Evolutionary conservation across 2,888 invertebrate genomes (phyloP).

Genomic region (Pollenia labialis): DNA sequence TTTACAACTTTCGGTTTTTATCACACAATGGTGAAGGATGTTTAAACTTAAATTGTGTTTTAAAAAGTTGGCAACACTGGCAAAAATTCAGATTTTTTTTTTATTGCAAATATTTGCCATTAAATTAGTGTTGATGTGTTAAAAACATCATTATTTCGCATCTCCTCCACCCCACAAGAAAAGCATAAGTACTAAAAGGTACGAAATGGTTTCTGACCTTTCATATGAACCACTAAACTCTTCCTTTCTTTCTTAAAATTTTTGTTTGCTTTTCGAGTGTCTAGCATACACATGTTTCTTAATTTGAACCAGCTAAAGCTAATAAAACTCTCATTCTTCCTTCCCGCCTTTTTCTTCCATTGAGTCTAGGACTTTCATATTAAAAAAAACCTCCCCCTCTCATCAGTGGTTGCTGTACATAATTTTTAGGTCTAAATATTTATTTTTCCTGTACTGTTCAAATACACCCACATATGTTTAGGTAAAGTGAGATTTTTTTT

Average conservation of each 20-base stretch:
- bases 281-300: constrained; percentile 70
- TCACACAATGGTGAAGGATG: too few species aligned
- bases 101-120: constrained; percentile 46
- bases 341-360: background rate
- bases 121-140: constrained; percentile 68
- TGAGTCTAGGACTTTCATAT: background rate
- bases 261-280: background rate
- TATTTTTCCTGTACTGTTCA: constrained; percentile 28
- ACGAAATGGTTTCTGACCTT: constrained; percentile 51
- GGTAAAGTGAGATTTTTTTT: constrained; percentile 32
- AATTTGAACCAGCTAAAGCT: constrained; percentile 72
- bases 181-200: background rate
- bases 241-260: background rate
- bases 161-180: background rate
- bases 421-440: constrained; percentile 48
- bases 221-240: background rate
- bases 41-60: too few species aligned
- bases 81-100: constrained; percentile 12
- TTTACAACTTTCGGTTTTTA: too few species aligned
- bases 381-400: background rate
- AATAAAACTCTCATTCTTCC: constrained; percentile 57
- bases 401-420: constrained; percentile 22
- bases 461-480: constrained; percentile 50
- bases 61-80: background rate
- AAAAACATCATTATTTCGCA: constrained; percentile 42